phyloP scores from a whole-genome alignment of 1,140 invertebrate species.

The Drosophila novamexicana region DNA sequence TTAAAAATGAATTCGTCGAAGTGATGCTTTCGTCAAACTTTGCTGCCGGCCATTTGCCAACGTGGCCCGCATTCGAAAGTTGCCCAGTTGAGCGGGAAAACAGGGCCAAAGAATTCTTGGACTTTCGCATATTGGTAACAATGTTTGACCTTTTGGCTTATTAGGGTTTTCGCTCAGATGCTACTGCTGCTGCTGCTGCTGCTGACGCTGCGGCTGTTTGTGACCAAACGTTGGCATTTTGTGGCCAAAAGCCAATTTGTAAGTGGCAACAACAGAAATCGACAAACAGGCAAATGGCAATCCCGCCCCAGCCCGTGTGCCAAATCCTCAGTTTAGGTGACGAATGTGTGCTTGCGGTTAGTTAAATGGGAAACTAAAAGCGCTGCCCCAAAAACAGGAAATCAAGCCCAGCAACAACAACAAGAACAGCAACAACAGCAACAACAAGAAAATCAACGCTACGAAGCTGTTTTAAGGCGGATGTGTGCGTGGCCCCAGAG shows the following conservation, averaged over 20 bases:
- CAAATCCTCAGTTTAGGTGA: conserved; percentile 42
- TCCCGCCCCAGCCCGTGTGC: not conserved
- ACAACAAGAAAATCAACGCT: conserved; percentile 11
- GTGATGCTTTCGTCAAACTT: conserved; percentile 8
- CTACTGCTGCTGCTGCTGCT: conserved; percentile 16
- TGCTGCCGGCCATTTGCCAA: conserved; percentile 19
- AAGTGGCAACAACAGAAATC: conserved; percentile 61
- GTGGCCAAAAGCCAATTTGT: conserved; percentile 63
- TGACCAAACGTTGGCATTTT: conserved; percentile 53
- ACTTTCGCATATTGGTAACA: conserved; percentile 16
- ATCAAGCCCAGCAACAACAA: conserved; percentile 27
- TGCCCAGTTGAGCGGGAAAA: not conserved
- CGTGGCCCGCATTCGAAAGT: conserved; percentile 45
- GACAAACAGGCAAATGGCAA: conserved; percentile 39
- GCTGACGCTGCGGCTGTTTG: conserved; percentile 15
- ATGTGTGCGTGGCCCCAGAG: conserved; percentile 28
- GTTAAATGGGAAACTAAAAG: conserved; percentile 62
- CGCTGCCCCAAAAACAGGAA: conserved; percentile 40
- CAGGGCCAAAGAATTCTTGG: not conserved
- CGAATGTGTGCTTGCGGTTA: conserved; percentile 60
- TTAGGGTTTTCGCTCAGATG: conserved; percentile 41
- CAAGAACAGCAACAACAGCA: conserved; percentile 11
- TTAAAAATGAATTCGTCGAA: conserved; percentile 59
- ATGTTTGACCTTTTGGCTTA: conserved; percentile 63
- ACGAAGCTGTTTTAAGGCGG: conserved; percentile 34